Base-by-base conservation (phyloP, 2,113 vertebrate genomes). In the Monopterus albus region DNA sequence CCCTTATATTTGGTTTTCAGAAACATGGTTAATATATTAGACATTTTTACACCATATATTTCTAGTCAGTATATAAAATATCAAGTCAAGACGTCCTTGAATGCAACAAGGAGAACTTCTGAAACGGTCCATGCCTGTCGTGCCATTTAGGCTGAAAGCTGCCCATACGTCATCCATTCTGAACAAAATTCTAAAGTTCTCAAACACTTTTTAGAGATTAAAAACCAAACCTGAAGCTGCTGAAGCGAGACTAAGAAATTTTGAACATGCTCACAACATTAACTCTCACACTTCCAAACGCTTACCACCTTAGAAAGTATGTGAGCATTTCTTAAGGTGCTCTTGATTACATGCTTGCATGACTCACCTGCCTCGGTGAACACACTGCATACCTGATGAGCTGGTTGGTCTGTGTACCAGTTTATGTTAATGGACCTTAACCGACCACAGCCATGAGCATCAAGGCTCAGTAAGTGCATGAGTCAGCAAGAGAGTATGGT, bases 311-410 rank as follows among this genome's bases (percentile, higher is more conserved):
- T 50, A 23, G 69, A 65, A 69, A 72, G 58, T 71, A 77, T 46
- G 57, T 13, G 45, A 74, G 63, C 14, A 15, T 69, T 67, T 66
- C 68, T 21, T 77, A 78, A 86, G 74, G 72, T 61, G 71, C 43
- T 46, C 68, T 55, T 60, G 75, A 86, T 85, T 78, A 80, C 79
- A 85, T 57, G 59, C 79, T 60, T 72, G 63, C 75, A 42, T 71
- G 82, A 84, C 67, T 87, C 71, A 82, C 68, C 82, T 63, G 86
- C 75, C 81, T 87, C 78, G 83, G 52, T 82, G 83, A 80, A 67
- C 86, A 75, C 67, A 50, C 61, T 47, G 51, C 64, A 38, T 12
- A 45, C 52, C 64, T 76, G 67, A 43, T 40, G 68, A 29, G 57
- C 14, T 53, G 67, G 15, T 42, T n/a, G n/a, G 35, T 49, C 60